Evolutionary conservation across 2,113 vertebrate species (phyloP).

Genomic region (Triplophysa dalaica): DNA sequence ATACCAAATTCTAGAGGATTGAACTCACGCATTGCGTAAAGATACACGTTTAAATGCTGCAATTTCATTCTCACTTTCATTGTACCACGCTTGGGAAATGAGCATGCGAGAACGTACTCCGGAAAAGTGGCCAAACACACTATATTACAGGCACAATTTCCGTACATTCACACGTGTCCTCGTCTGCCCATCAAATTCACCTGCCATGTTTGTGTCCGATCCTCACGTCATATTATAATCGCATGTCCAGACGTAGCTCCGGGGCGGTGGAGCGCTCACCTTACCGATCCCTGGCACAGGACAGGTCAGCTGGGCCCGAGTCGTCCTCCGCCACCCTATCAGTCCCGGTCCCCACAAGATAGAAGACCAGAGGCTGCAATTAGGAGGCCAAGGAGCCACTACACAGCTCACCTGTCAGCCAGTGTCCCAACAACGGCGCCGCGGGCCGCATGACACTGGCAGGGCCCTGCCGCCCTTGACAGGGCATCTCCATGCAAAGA

Average conservation of each 20-base stretch:
- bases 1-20: background rate
- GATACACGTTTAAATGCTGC: background rate
- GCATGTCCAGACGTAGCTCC: conserved; percentile 66
- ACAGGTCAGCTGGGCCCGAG: conserved; percentile 51
- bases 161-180: conserved; percentile 18
- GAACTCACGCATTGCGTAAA: background rate
- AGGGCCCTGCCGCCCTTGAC: conserved; percentile 66
- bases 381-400: conserved; percentile 70
- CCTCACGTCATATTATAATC: conserved; percentile 69
- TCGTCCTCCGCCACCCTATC: conserved; percentile 61
- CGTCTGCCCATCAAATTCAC: conserved; percentile 41
- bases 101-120: background rate
- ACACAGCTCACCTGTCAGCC: conserved; percentile 75
- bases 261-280: conserved; percentile 41
- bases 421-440: conserved; percentile 54
- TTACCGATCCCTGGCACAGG: conserved; percentile 62
- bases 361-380: conserved; percentile 77
- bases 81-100: background rate
- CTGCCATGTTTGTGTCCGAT: conserved; percentile 60
- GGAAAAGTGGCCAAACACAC: background rate
- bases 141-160: conserved; percentile 33
- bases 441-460: conserved; percentile 71
- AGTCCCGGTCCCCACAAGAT: conserved; percentile 61
- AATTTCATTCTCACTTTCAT: background rate
- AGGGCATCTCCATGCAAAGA: conserved; percentile 68